Percentiles rank a stretch among this genome's conserved stretches.
phyloP scores from a whole-genome alignment of 2,113 vertebrate species.

The Elaphurus davidianus region DNA sequence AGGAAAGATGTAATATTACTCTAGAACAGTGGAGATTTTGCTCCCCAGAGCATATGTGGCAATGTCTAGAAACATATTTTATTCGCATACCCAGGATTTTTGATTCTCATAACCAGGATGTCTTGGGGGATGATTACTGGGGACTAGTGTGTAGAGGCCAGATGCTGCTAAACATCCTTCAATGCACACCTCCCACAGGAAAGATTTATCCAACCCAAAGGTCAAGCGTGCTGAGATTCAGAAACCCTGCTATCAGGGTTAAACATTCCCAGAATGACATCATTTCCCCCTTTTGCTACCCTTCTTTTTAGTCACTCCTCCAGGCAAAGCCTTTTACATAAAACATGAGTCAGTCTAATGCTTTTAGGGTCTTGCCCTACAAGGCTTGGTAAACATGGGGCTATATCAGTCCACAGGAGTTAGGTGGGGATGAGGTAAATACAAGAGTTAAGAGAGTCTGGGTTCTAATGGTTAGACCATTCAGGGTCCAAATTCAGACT shows the following conservation, averaged over 20 bases:
- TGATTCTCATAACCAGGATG: not conserved
- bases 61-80: not conserved
- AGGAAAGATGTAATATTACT: not conserved
- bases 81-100: not conserved
- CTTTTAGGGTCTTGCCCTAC: not conserved
- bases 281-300: not conserved
- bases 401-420: not conserved
- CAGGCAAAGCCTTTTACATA: not conserved
- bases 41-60: not conserved
- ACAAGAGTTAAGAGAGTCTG: not conserved
- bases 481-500: not conserved
- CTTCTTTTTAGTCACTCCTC: not conserved
- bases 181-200: not conserved
- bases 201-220: not conserved
- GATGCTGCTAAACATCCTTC: not conserved
- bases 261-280: not conserved
- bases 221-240: not conserved
- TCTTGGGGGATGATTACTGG: not conserved
- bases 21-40: not conserved
- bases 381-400: not conserved
- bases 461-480: not conserved
- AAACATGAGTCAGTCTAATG: not conserved
- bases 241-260: not conserved
- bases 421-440: not conserved
- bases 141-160: not conserved